Percentiles rank a stretch among this genome's conserved stretches.
Conservation (phyloP, 2,113 vertebrate genomes). For the Nibea coibor region DNA sequence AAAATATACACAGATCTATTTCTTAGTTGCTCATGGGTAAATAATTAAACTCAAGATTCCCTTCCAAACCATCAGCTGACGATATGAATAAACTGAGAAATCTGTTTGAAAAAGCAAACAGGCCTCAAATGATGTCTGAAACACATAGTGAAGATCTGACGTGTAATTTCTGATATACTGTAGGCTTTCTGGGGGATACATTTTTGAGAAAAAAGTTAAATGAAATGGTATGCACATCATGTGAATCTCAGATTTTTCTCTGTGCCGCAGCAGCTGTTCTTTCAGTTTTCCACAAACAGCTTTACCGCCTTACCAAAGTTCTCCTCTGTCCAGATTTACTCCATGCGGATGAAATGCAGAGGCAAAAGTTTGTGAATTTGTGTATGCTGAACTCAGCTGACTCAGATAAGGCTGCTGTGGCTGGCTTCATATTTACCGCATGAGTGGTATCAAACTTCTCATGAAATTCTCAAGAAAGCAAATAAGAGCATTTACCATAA, state of each 20-base stretch:
- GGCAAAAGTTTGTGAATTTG: neutral
- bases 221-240: constrained; percentile 3
- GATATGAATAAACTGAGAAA: neutral
- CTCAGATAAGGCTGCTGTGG: neutral
- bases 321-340: constrained; percentile 21
- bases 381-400: constrained; percentile 22
- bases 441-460: neutral
- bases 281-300: constrained; percentile 12
- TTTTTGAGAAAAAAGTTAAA: too few relatives aligned
- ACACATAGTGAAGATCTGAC: too few relatives aligned
- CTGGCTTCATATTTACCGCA: neutral
- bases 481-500: neutral
- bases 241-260: constrained; percentile 8
- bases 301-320: constrained; percentile 16
- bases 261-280: neutral
- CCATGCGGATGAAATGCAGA: constrained; percentile 16
- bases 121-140: neutral
- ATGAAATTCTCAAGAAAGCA: too few relatives aligned
- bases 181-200: too few relatives aligned
- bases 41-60: neutral
- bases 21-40: neutral
- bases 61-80: neutral
- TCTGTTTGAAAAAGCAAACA: neutral
- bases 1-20: neutral
- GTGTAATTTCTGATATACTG: too few relatives aligned